Conservation (phyloP, 2,113 vertebrate species). For the Trematocara zebra region DNA sequence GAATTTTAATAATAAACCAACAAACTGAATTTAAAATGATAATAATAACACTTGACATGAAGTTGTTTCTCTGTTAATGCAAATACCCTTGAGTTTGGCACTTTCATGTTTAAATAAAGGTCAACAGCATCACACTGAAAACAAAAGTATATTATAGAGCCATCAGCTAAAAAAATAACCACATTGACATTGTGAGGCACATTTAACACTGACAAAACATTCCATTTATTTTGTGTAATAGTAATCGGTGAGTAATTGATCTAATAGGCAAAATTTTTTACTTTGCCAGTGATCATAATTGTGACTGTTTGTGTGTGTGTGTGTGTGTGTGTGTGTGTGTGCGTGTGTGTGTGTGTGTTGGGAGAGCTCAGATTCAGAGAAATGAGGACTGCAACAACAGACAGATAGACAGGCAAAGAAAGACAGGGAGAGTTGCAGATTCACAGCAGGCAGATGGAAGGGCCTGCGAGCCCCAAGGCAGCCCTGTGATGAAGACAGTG, state of each 20-base stretch:
- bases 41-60: background rate
- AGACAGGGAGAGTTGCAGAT: conserved; percentile 45
- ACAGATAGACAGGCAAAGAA: conserved; percentile 37
- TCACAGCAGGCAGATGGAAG: conserved; percentile 65
- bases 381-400: conserved; percentile 47
- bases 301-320: background rate
- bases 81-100: conserved; percentile 1
- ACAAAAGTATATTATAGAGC: background rate
- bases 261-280: background rate
- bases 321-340: too few relatives aligned
- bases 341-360: background rate
- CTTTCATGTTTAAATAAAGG: conserved; percentile 11
- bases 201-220: background rate
- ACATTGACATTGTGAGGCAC: background rate
- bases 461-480: conserved; percentile 61
- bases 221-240: conserved; percentile 2
- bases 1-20: background rate
- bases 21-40: background rate
- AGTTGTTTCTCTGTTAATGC: background rate
- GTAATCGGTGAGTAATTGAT: conserved; percentile 9
- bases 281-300: conserved; percentile 1
- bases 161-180: conserved; percentile 3
- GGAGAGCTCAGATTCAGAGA: conserved; percentile 36
- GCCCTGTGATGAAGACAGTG: conserved; percentile 64
- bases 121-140: conserved; percentile 1